Evolutionary conservation across 2,113 vertebrate species (phyloP).

Genomic region (Pluvianellus socialis): DNA sequence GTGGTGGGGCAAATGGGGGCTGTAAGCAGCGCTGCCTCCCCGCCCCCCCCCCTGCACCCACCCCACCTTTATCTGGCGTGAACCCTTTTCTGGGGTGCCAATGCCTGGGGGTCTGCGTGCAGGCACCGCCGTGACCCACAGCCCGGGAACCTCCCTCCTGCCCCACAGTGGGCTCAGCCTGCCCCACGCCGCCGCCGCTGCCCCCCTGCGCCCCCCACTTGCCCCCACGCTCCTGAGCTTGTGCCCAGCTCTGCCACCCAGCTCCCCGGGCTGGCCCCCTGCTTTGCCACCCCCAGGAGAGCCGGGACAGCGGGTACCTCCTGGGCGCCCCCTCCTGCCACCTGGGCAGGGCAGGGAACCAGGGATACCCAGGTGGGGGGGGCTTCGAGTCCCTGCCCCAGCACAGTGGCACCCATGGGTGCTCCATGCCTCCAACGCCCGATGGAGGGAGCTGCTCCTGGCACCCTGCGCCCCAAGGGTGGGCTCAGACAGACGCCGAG

Average conservation of each 20-base stretch:
- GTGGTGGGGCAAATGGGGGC: rapidly evolving
- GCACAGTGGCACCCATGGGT: background rate
- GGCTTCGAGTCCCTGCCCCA: background rate
- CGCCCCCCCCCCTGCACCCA: rapidly evolving
- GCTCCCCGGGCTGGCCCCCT: background rate
- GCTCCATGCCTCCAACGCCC: background rate
- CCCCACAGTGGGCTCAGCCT: background rate
- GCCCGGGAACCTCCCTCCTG: rapidly evolving
- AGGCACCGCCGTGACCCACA: rapidly evolving
- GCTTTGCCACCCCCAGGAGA: background rate
- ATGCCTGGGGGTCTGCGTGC: rapidly evolving
- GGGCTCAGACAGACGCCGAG: background rate
- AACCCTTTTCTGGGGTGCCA: background rate
- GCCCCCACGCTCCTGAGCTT: background rate
- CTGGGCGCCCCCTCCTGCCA: background rate
- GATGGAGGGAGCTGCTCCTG: background rate
- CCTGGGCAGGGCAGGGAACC: background rate
- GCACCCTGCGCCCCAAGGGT: background rate
- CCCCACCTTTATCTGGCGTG: rapidly evolving
- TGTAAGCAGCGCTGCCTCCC: background rate
- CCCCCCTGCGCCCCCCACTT: rapidly evolving
- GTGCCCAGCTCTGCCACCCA: background rate
- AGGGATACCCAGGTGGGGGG: rapidly evolving
- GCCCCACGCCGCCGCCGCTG: rapidly evolving
- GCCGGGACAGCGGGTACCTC: rapidly evolving